phyloP scores from a whole-genome alignment of 2,113 vertebrate species.

The Calidris pygmaea region DNA sequence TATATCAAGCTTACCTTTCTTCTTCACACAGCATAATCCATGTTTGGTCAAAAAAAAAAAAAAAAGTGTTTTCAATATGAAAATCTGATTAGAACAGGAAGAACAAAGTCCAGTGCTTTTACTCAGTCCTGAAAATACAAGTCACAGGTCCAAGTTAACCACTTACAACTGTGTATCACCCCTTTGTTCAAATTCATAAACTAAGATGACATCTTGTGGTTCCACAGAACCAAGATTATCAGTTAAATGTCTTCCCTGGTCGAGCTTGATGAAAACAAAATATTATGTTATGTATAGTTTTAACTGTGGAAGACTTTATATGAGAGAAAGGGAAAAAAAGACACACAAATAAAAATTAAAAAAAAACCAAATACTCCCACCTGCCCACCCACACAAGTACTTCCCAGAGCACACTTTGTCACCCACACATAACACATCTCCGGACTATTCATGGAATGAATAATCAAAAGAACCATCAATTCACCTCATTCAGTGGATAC shows the following conservation, averaged over 20 bases:
- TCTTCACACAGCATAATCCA: not conserved
- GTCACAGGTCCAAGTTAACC: not conserved
- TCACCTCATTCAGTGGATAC: not conserved
- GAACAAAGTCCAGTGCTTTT: not conserved
- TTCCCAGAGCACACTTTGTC: not conserved
- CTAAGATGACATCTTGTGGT: not conserved
- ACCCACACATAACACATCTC: not conserved
- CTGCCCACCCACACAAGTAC: not conserved
- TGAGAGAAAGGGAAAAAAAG: not conserved
- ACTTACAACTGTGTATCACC: not conserved
- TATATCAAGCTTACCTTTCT: not conserved
- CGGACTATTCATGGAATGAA: not conserved
- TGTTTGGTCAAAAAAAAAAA: not conserved
- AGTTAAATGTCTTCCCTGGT: not conserved
- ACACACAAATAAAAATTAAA: not conserved
- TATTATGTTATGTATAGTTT: not conserved
- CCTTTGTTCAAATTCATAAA: not conserved
- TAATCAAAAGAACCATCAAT: not conserved
- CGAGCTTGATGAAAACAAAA: not conserved
- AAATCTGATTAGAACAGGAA: not conserved
- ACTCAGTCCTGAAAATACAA: not conserved
- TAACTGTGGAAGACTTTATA: not conserved
- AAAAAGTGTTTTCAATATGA: not conserved
- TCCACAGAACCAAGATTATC: not conserved
- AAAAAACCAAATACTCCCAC: not conserved